Evolutionary conservation across 2,888 invertebrate species (phyloP), one percentile per base, ranked within the genome.

Genomic region (Augiades crinisus): DNA sequence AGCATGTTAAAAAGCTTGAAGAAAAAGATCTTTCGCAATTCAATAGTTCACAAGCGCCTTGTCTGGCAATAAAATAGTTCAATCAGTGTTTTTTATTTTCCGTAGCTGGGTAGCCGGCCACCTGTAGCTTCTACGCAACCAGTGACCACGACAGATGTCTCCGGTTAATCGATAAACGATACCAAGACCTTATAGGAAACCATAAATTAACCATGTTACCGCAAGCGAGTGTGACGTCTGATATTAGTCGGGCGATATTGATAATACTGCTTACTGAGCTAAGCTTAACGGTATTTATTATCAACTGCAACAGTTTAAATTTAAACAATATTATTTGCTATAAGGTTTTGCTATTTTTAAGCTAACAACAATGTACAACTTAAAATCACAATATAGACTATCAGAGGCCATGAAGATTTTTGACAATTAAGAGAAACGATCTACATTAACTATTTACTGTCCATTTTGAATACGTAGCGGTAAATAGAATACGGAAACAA

Each of bases 21-120:
- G 7, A 24, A 6, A 36, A 19, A 10, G 10, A n/a, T 10, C 1
- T 27, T 19, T 31, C 31, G n/a, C 13, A 13, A 13, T 30, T 21
- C 30, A 27, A 17, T 49, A 27, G 27, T 31, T 10, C 17, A 13
- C 10, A 12, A 17, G 30, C 36, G 12, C 21, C 13, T 41, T 49
- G 12, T 19, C 30, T 4, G 10, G 10, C 19, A 21, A 37, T 36
- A 21, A 43, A 50, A 37, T 43, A 34, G 43, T 43, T 27, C 50
- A 43, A 50, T 50, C 43, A 50, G 30, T 16, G 27, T 43, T 50
- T 50, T 50, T 50, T 43, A 14, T 34, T 43, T 34, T 21, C 22
- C 36, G 16, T 30, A 19, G 36, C 19, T 43, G 3, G 17, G 36
- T 50, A 13, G 19, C 6, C 41, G 8, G n/a, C 47, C 49, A 50